Evolutionary conservation across 2,888 invertebrate genomes (phyloP).

Genomic region (Volucella bombylans): DNA sequence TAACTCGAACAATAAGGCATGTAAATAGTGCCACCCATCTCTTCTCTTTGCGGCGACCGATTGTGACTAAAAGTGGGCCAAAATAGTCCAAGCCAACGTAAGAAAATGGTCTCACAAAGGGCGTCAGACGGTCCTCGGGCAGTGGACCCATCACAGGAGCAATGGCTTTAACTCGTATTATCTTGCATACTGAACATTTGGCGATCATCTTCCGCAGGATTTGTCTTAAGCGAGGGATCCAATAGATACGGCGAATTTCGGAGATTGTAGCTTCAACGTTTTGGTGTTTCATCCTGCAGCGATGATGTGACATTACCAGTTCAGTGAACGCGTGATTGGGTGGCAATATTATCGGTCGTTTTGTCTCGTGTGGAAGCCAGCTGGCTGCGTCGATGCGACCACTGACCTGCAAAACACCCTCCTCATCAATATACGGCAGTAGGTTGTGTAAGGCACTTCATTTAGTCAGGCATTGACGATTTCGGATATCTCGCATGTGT

Average conservation of each 20-base stretch:
- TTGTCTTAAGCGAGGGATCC: conserved; percentile 2
- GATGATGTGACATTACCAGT: conserved; percentile 20
- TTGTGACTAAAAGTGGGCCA: conserved; percentile 57
- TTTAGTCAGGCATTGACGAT: no score
- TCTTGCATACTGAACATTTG: no score
- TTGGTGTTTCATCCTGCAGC: conserved; percentile 34
- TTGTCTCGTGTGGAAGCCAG: background rate
- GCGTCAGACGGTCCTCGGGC: conserved; percentile 58
- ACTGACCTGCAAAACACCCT: no score
- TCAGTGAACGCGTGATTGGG: conserved; percentile 5
- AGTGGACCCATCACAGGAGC: conserved; percentile 63
- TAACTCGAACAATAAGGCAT: conserved; percentile 16
- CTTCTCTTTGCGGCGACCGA: conserved; percentile 66
- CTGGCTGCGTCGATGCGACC: no score
- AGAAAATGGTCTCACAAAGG: conserved; percentile 60
- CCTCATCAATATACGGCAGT: no score
- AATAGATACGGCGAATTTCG: conserved; percentile 22
- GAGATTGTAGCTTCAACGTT: conserved; percentile 21
- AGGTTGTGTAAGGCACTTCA: no score
- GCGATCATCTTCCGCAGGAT: no score
- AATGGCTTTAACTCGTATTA: no score
- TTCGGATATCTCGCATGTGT: no score
- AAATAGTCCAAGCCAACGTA: conserved; percentile 61
- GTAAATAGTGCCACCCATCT: conserved; percentile 25
- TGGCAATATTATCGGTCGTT: conserved; percentile 31